Evolutionary conservation across 2,888 invertebrate species (phyloP), one percentile per base, ranked within the genome.

Genomic region (Agrenia bidenticulata): DNA sequence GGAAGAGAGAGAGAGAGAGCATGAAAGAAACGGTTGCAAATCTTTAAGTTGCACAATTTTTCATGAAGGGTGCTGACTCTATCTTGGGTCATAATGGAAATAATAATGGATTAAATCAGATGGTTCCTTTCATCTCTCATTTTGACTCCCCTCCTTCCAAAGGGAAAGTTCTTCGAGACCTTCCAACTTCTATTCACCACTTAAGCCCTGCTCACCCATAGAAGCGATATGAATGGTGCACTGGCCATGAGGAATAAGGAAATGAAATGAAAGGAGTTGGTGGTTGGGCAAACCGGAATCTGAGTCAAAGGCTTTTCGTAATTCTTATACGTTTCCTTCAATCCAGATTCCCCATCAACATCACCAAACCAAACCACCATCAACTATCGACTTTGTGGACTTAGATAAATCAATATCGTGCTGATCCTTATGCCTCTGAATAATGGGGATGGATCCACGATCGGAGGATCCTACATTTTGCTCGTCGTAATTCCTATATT

Each of bases 61-160:
- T 41, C 57, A 9, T 26, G 26, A 13, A n/a, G n/a, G 19, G 9
- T 32, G 24, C 26, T 2, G 55, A 27, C 7, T 55, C 37, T 55
- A 55, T 55, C 27, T 55, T 55, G 15, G 32, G 32, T 55, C 55
- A 55, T 55, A 55, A 55, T 55, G 55, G 42, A 11, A 57, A 57
- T 57, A 57, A 57, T 57, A 57, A 57, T 57, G 39, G 42, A 57
- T 57, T 57, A 57, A 55, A 55, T 55, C 55, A 27, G 55, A 55
- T 24, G 55, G 32, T 55, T 27, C 26, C 32, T 55, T 55, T 55
- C 55, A 55, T 55, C 55, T 55, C 19, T 55, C 32, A 55, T 55
- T 55, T 37, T 13, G 15, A 19, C 17, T 55, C 55, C 55, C 37
- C 55, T 55, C 19, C 37, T 55, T 51, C 24, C 23, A 15, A 45